A percentile compares a stretch with the other conserved stretches of the same genome.
Conservation (phyloP, 1,140 invertebrate genomes). For the Hylaeus anthracinus region DNA sequence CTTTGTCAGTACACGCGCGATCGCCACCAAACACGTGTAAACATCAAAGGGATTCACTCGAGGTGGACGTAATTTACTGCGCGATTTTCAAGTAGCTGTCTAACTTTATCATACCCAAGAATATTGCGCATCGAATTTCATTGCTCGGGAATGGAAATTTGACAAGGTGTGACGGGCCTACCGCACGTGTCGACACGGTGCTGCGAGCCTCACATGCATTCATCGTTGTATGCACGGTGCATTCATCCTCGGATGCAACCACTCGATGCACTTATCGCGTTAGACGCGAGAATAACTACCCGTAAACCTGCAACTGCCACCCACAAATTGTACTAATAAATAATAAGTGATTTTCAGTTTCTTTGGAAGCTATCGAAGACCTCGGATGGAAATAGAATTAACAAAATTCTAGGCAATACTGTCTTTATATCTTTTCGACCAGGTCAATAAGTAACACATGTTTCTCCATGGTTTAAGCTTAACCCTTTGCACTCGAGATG, state of each 20-base stretch:
- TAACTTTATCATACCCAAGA: conserved; percentile 35
- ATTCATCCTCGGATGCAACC: conserved; percentile 49
- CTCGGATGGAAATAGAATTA: too few species aligned
- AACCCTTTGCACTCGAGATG: too few species aligned
- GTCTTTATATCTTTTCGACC: too few species aligned
- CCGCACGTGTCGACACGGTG: conserved; percentile 64
- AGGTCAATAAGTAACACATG: too few species aligned
- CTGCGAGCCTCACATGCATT: conserved; percentile 29
- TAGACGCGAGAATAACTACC: not conserved
- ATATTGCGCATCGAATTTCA: conserved; percentile 52
- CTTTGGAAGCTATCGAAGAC: not conserved
- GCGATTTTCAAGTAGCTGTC: conserved; percentile 43
- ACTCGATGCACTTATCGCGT: conserved; percentile 14
- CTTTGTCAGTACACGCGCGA: not conserved
- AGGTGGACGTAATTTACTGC: conserved; percentile 32
- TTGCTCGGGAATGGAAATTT: conserved; percentile 57
- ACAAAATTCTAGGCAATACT: too few species aligned
- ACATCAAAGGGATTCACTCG: conserved; percentile 24
- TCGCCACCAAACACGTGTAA: conserved; percentile 31
- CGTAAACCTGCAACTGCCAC: not conserved
- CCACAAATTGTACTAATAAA: too few species aligned
- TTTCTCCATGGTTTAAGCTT: too few species aligned
- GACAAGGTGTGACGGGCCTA: conserved; percentile 68
- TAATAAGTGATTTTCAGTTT: not conserved
- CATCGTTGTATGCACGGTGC: conserved; percentile 12